Base-by-base conservation (phyloP, 2,797 vertebrate genomes). In the Antennarius maculatus region DNA sequence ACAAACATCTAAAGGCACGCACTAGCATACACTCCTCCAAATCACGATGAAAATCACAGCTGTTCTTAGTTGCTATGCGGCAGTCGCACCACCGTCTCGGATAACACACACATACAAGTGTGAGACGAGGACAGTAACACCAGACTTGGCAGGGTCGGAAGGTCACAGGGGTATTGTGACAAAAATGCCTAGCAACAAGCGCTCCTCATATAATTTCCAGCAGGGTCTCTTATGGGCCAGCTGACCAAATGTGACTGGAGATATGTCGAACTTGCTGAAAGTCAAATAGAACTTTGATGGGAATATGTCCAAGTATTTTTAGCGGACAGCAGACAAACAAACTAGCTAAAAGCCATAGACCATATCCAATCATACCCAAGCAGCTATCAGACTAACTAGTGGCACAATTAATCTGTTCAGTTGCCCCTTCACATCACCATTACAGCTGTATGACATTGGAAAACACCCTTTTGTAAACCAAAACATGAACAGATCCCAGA, bases 111-210 rank as follows among this genome's bases (percentile, higher is more conserved):
- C 64, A 52, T 17, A 39, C 27, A 49, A 67, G 80, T 76, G 83
- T 8, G 76, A 86, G 79, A 84, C 46, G 27, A 74, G 75, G 72
- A 85, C 71, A 54, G 80, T 66, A 66, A 85, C 82, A 81, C 76
- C 77, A 61, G 59, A 86, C 85, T 85, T 81, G 90, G 82, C 81
- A 74, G 77, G 90, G 91, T 90, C 83, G 66, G 73, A 85, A 88
- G 90, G 90, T 91, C 88, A 89, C 70, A 23, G 69, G 84, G 70
- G 84, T 84, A 81, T 87, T 84, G 77, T 88, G 83, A 83, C 74
- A 83, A 83, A 74, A 86, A 84, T 82, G 84, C 91, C 76, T 80
- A 72, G 91, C 89, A 86, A 90, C 91, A 73, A 76, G 76, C 68
- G 48, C 67, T 62, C 29, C 3, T 56, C 50, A 37, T 63, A 58